A percentile compares a stretch with the other conserved stretches of the same genome.
Conservation (phyloP, 92 coral and sea anemone species). For the Phenganax subtilis region DNA sequence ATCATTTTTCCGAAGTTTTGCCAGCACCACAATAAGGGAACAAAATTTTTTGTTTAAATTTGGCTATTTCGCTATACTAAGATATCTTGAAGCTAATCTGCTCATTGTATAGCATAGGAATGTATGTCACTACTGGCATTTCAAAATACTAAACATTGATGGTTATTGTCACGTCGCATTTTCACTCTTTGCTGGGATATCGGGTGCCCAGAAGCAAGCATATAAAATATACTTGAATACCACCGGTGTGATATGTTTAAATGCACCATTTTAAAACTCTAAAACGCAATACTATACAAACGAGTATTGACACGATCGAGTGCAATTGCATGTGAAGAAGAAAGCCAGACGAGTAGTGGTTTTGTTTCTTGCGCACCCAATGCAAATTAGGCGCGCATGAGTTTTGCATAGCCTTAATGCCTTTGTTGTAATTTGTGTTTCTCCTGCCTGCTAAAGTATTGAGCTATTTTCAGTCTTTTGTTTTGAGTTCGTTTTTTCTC, state of each 20-base stretch:
- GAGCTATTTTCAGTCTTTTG: too few species aligned
- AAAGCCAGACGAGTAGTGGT: neutral
- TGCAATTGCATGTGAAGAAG: neutral
- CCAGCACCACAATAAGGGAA: too few species aligned
- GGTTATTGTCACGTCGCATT: constrained; percentile 2
- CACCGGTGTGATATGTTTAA: too few species aligned
- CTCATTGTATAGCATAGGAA: neutral
- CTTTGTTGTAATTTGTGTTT: neutral
- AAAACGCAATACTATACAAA: neutral
- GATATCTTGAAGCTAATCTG: neutral
- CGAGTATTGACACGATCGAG: neutral
- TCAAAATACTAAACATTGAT: constrained; percentile 4
- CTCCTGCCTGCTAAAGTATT: neutral
- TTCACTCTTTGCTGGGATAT: neutral
- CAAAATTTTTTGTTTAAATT: neutral
- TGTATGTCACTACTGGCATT: neutral
- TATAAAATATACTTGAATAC: neutral
- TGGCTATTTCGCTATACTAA: neutral
- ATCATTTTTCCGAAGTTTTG: too few species aligned
- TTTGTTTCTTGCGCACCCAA: neutral
- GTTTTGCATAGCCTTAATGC: neutral
- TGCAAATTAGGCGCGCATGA: neutral
- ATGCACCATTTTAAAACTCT: neutral
- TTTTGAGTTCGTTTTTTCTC: too few species aligned
- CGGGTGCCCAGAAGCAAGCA: neutral